Conservation (phyloP, 2,888 invertebrate species). For the Drosophila subquinaria region DNA sequence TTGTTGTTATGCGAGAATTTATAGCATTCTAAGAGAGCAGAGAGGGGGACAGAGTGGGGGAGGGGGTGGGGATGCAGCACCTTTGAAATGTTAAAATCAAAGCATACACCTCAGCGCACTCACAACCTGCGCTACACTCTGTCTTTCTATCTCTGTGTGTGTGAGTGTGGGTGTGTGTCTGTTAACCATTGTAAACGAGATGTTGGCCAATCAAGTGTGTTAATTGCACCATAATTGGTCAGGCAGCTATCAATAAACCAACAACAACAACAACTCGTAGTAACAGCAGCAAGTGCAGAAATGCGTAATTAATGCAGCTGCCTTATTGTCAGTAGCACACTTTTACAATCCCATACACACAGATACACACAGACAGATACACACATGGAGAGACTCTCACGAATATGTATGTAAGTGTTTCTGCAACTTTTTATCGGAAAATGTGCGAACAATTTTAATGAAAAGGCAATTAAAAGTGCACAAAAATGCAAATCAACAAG, state of each 20-base stretch:
- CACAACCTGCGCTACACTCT: neutral
- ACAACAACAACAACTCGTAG: constrained; percentile 14
- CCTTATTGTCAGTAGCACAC: constrained; percentile 57
- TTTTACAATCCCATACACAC: constrained; percentile 1
- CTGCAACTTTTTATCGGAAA: neutral
- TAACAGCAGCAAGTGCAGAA: constrained; percentile 45
- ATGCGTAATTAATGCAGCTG: constrained; percentile 75
- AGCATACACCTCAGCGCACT: constrained; percentile 41
- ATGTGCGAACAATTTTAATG: neutral
- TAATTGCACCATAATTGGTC: constrained; percentile 81
- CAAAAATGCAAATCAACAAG: constrained; percentile 4
- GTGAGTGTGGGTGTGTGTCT: constrained; percentile 7
- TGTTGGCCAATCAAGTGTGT: constrained; percentile 76
- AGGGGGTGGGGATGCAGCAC: neutral
- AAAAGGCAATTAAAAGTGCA: constrained; percentile 14
- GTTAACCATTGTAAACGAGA: constrained; percentile 31
- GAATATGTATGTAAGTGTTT: neutral
- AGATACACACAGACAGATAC: constrained; percentile 1
- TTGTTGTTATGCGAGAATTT: constrained; percentile 7
- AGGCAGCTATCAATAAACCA: constrained; percentile 66
- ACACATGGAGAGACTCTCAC: neutral
- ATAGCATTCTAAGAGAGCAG: constrained; percentile 4
- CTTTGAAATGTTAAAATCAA: constrained; percentile 69
- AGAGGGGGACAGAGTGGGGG: neutral
- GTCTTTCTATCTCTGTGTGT: neutral